Base-by-base conservation (phyloP, 2,797 vertebrate genomes). In the Gadopsis marmoratus region DNA sequence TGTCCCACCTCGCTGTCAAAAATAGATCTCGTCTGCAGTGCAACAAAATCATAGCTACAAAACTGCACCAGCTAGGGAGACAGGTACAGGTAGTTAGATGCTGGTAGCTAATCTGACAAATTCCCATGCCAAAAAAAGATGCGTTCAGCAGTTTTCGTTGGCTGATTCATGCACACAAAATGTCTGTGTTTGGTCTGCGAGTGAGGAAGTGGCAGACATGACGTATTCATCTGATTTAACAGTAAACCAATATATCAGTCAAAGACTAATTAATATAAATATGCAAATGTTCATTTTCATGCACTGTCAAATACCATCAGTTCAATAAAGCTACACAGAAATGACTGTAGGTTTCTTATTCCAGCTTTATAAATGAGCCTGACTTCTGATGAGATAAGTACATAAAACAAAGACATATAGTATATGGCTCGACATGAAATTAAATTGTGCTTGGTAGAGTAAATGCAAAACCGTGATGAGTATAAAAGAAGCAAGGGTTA, bases 1-100 rank as follows among this genome's bases (percentile, higher is more conserved):
- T 66, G 56, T 55, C 63, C 62, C 23, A 43, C 51, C 39, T 70
- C 53, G 45, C 61, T 79, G 73, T 64, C 68, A 73, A 74, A 66
- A 63, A 47, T 26, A 67, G 33, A 80, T 64, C 45, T 50, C n/a
- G 26, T 62, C 69, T 70, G 23, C 21, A 41, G 53, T 66, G 35
- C 5, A 76, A 29, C n/a, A 53, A 56, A 61, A 67, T 62, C 65
- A 80, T 71, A 76, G 48, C 41, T 8, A 31, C n/a, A 16, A 37
- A 66, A 48, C 62, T 12, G 33, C 37, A 26, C 11, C 48, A 37
- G 60, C 45, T 26, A 53, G 47, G 47, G 3, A 48, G 47, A 48
- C 7, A 48, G 17, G 47, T 48, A 48, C 47, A 48, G 47, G 47
- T 33, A 62, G 29, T 13, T 76, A 39, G 54, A 56, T 76, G 29